Conservation (phyloP, 37 sponge, comb jelly and placozoan genomes). For the Lycopodina hypogea region DNA sequence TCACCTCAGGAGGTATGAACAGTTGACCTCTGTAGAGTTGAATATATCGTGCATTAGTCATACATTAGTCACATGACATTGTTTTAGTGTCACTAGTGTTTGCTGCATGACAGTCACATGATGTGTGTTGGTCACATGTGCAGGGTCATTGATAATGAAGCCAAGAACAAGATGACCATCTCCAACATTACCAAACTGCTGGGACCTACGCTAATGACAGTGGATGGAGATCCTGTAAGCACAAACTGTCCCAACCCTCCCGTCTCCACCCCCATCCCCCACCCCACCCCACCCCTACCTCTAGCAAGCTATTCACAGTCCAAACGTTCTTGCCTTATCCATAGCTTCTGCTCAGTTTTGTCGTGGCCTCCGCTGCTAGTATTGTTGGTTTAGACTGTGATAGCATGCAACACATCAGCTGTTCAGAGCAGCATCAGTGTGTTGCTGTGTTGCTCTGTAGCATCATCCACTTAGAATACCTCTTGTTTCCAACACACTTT, state of each 20-base stretch:
- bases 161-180: slow-evolving; percentile 69
- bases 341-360: neutral
- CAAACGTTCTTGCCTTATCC: neutral
- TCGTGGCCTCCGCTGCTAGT: no score
- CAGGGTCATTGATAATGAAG: slow-evolving; percentile 54
- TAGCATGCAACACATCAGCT: no score
- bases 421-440: no score
- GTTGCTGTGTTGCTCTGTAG: no score
- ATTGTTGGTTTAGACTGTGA: no score
- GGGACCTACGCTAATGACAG: slow-evolving; percentile 86
- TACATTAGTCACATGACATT: neutral
- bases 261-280: neutral
- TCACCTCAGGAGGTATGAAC: slow-evolving; percentile 58
- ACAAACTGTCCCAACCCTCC: neutral
- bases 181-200: slow-evolving; percentile 61
- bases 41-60: neutral
- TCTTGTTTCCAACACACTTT: no score
- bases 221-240: slow-evolving; percentile 72
- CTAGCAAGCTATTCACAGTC: no score
- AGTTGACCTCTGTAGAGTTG: neutral
- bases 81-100: neutral
- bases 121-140: neutral
- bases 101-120: neutral
- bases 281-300: neutral
- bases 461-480: no score